Evolutionary conservation across 2,113 vertebrate species (phyloP).

Genomic region (Dinomys branickii): DNA sequence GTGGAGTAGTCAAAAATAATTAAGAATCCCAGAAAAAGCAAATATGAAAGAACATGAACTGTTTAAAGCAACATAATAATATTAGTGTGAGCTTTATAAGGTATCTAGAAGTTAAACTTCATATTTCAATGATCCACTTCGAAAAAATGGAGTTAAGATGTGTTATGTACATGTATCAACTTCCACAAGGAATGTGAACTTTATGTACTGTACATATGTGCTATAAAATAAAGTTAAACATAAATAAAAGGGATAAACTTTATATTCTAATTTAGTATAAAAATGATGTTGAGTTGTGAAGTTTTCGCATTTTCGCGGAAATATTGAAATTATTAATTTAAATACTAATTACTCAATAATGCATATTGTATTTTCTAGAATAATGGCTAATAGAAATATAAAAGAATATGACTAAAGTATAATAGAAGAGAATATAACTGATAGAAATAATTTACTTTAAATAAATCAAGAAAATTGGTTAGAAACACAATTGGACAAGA

Average conservation of each 20-base stretch:
- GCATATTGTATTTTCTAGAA: not conserved
- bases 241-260: not conserved
- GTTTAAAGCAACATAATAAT: not conserved
- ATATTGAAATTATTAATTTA: not conserved
- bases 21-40: not conserved
- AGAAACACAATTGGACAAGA: not conserved
- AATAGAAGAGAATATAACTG: not conserved
- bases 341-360: not conserved
- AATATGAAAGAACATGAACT: not conserved
- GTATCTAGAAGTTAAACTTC: not conserved
- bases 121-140: not conserved
- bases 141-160: not conserved
- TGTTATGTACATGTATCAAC: not conserved
- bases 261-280: not conserved
- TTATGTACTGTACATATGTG: no score
- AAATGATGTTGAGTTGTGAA: not conserved
- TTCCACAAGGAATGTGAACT: not conserved
- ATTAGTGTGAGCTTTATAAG: not conserved
- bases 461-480: not conserved
- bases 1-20: not conserved
- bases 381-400: not conserved
- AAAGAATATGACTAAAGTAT: not conserved
- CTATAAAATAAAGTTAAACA: not conserved
- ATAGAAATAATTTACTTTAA: not conserved
- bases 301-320: not conserved